These are phyloP conservation scores for Luscinia luscinia DNA, from an alignment of 2,797 vertebrate genomes.

Conservation along the genomic window DNA sequence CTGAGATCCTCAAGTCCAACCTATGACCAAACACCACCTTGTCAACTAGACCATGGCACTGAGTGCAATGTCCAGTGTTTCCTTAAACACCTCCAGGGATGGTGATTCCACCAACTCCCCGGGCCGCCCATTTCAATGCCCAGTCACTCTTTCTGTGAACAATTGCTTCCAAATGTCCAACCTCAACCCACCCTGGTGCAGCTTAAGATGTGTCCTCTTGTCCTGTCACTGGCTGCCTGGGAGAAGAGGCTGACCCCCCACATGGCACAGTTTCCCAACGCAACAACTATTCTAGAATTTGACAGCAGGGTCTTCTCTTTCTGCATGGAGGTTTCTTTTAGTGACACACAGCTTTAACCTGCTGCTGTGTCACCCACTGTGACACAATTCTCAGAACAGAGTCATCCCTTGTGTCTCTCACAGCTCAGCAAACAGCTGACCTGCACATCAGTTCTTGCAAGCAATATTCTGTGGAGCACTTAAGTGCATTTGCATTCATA, in stretches of 20 bases:
- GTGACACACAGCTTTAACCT: not conserved
- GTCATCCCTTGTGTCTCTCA: not conserved
- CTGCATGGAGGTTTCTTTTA: not conserved
- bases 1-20: not conserved
- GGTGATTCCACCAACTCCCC: not conserved
- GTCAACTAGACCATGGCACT: not conserved
- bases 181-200: not conserved
- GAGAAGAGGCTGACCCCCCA: not conserved
- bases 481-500: not conserved
- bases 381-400: not conserved
- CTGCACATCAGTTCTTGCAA: not conserved
- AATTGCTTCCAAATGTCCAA: not conserved
- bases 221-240: not conserved
- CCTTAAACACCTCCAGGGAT: not conserved
- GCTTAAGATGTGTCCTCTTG: not conserved
- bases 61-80: fast-evolving
- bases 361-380: not conserved
- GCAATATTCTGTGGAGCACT: not conserved
- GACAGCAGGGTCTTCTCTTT: not conserved
- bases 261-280: not conserved
- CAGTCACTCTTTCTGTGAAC: fast-evolving
- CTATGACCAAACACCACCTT: fast-evolving
- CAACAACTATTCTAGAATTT: not conserved
- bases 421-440: not conserved
- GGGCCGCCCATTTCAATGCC: not conserved